Percentiles rank a stretch among this genome's conserved stretches.
These are phyloP conservation scores for Mustela lutreola DNA, from an alignment of 2,113 vertebrate genomes.

Conservation along the genomic window DNA sequence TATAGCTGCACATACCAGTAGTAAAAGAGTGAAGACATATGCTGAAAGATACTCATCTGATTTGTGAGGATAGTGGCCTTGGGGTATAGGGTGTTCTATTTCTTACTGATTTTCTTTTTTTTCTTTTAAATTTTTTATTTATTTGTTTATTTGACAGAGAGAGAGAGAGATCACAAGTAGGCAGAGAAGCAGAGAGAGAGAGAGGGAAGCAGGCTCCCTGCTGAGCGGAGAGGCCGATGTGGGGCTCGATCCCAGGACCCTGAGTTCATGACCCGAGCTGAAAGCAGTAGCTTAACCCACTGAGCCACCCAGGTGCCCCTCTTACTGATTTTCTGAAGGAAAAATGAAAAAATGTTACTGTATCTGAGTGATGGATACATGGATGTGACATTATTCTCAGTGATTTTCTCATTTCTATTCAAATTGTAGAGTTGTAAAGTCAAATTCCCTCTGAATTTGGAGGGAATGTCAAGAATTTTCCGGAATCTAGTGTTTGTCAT, in stretches of 20 bases:
- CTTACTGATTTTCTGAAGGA: constrained; percentile 2
- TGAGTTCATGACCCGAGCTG: too few relatives aligned
- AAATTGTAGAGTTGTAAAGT: neutral
- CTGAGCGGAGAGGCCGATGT: too few relatives aligned
- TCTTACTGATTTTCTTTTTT: neutral
- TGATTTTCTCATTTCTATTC: neutral
- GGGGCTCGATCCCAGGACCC: too few relatives aligned
- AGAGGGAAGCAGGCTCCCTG: too few relatives aligned
- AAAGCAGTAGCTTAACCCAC: too few relatives aligned
- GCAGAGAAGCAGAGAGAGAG: too few relatives aligned
- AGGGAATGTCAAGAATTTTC: neutral
- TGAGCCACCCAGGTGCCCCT: neutral
- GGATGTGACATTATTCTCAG: neutral
- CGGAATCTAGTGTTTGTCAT: neutral
- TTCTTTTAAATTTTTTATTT: too few relatives aligned
- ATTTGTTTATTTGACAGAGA: too few relatives aligned
- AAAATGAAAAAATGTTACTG: constrained; percentile 10
- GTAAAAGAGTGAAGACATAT: neutral
- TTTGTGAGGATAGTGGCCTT: neutral
- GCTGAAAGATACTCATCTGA: neutral
- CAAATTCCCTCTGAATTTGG: neutral
- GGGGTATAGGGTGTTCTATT: neutral
- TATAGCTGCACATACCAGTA: neutral
- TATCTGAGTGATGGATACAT: neutral
- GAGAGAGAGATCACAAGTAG: too few relatives aligned